Evolutionary conservation across 2,797 vertebrate genomes (phyloP), one percentile per base, ranked within the genome.

Genomic region (Betta splendens): DNA sequence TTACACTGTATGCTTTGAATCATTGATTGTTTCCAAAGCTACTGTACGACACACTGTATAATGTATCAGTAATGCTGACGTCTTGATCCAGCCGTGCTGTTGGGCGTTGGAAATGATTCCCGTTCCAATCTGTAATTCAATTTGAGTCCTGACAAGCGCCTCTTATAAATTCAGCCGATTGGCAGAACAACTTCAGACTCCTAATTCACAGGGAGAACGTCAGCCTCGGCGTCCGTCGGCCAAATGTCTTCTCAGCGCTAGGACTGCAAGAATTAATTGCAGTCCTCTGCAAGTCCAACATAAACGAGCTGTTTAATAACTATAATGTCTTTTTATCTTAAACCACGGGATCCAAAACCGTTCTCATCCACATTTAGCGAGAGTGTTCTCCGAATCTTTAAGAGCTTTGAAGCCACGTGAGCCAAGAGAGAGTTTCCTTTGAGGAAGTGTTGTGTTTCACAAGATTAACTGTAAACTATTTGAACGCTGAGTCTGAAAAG

Each of bases 41-140:
- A 36, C 15, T 43, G 50, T n/a, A 25, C 2, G 28, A n/a, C 15
- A 68, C n/a, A n/a, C n/a, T 70, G 20, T 58, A 48, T 55, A 17
- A 70, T 70, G 38, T 43, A 64, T 67, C 32, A 32, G 21, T 3
- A 33, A 22, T 10, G 2, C 37, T 48, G 31, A 50, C 15, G 38
- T 38, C 13, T 36, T 45, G 5, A 43, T 36, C 15, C 35, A 28
- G 32, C 52, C 36, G 21, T 21, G 12, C 15, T 37, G 1, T 9
- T 33, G 6, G 5, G 17, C 28, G 48, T 53, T 25, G 5, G 46
- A 32, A 51, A 50, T 16, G 3, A 33, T 23, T 56, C 26, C 23
- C 6, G 52, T 9, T 43, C 5, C 12, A 21, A 38, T 61, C 20
- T n/a, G 4, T 20, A 25, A 50, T 29, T 47, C 11, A 23, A 12